Base-by-base conservation (phyloP, 2,888 invertebrate species). In the Nomada goodeniana region DNA sequence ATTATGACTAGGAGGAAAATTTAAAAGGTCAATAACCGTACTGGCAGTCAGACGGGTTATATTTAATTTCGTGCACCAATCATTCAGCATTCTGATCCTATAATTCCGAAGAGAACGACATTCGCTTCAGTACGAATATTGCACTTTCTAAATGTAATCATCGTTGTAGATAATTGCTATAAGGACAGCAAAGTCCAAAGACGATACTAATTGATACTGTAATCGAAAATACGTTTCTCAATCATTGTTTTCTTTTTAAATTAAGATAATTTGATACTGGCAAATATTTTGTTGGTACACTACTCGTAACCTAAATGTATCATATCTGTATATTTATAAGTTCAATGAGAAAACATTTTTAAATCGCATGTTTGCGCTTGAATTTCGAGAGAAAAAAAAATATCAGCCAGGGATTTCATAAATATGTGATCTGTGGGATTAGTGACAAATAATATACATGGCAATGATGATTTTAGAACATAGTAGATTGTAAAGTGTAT, bases 171-270 rank as follows among this genome's bases (percentile, higher is more conserved):
- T 18, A 9, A 61, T 13, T 55, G 47, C 76, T 76, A 70, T 23
- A 26, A 29, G 4, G 44, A 44, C 44, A 74, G 52, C 59, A 77
- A 83, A 83, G 73, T 80, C 20, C 73, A 71, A 73, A 63, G 26
- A 36, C 4, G 44, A 50, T 47, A 67, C 3, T 20, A 42, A 80
- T 68, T 59, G 59, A 44, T 23, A 52, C 26, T 50, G n/a, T 53
- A 57, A 50, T 70, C 36, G 5, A 59, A 44, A 29, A 65, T 44
- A 23, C 13, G n/a, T 52, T 23, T 57, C 52, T 29, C 20, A 15
- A 9, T 44, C 29, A n/a, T 15, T 53, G 2, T 13, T 42, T 68
- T 47, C n/a, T 47, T 63, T 76, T 64, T 76, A 20, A 59, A 15
- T 60, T 44, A 36, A 64, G 29, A 65, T 76, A 55, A 78, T 42